Evolutionary conservation across 2,797 vertebrate species (phyloP), one percentile per base, ranked within the genome.

Genomic region (Lagorchestes hirsutus): DNA sequence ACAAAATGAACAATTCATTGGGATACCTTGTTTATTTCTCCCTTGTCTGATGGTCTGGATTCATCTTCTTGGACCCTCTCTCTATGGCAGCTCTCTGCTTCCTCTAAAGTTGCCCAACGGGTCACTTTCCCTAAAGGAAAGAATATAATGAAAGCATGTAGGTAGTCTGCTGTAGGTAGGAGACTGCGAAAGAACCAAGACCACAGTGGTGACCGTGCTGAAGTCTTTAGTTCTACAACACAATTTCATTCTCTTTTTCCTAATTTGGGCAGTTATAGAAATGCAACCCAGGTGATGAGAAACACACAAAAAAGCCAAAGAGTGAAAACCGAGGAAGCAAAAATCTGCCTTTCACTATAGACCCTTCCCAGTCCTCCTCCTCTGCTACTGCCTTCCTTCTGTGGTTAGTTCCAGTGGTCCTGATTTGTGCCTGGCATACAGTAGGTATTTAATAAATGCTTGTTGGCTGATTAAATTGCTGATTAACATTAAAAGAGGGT

Each of bases 1-100:
- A 90, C 29, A 90, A 95, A n/a, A 92, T 0, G 62, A 27, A 11
- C 59, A 22, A 55, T 16, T 16, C 82, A 12, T 50, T n/a, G 93
- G 93, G 18, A 0, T 93, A 97, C 98, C 97, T 98, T 31, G 74
- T 22, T 91, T 50, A 93, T 40, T 74, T 92, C 95, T n/a, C 92
- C 94, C 11, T 31, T 40, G 46, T 46, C 22, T 1, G 10, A 93
- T 13, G 40, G 27, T 16, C 56, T 40, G 40, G 13, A 14, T 97
- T 97, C 62, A 24, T 1, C 90, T 1, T 91, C 91, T 92, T 50
- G 46, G 93, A 57, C 28, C 18, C 28, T 57, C 54, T 1, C 27
- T 58, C 12, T 1, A 0, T 3, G 18, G 46, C 14, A 50, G n/a
- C 74, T n/a, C 14, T 0, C 1, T 6, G 93, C 90, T 91, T 92